Conservation (phyloP, 2,797 vertebrate genomes). For the Clarias laeviceps region DNA sequence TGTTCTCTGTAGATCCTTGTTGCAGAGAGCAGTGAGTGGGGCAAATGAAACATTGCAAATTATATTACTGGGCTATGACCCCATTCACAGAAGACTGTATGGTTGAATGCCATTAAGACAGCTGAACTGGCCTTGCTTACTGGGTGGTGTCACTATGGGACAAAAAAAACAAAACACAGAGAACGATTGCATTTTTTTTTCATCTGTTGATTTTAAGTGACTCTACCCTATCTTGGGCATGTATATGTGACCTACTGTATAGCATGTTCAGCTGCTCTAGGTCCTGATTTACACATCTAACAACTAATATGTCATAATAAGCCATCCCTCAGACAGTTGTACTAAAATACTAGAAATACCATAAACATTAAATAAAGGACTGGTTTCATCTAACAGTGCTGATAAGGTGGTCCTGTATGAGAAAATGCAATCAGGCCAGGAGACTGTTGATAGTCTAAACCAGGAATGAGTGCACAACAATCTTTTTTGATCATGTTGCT, state of each 20-base stretch:
- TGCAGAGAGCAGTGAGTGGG: constrained; percentile 50
- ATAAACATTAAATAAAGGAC: constrained; percentile 53
- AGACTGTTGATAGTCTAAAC: neutral
- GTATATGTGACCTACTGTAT: neutral
- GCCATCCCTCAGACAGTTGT: neutral
- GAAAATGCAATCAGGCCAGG: neutral
- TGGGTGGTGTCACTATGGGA: neutral
- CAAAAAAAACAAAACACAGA: neutral
- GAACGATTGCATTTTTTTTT: neutral
- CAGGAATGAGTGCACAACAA: neutral
- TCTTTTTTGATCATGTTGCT: neutral
- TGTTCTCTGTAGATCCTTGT: constrained; percentile 51
- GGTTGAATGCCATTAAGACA: neutral
- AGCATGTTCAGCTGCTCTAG: neutral
- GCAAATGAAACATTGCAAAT: constrained; percentile 44
- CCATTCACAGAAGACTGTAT: neutral
- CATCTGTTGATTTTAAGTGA: neutral
- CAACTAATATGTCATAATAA: neutral
- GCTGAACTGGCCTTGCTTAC: neutral
- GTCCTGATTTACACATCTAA: neutral
- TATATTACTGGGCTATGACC: constrained; percentile 3
- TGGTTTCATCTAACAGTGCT: neutral
- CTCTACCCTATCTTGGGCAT: neutral
- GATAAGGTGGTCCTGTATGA: constrained; percentile 9
- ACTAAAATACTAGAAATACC: neutral